Evolutionary conservation across 2,888 invertebrate genomes (phyloP).

Genomic region (Punctoribates punctum): DNA sequence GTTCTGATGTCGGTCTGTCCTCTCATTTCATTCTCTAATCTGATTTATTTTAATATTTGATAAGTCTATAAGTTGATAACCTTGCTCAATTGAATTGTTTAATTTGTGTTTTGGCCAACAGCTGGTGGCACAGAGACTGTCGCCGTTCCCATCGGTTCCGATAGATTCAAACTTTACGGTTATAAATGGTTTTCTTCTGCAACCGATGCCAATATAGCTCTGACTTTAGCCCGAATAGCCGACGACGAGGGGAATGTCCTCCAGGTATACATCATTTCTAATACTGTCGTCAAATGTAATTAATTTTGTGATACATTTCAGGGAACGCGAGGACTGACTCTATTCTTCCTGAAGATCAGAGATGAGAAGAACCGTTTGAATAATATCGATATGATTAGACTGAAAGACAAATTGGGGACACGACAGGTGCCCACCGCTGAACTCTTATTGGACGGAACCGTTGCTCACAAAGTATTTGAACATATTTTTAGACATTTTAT

Average conservation of each 20-base stretch:
- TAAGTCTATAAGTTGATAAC: too few species aligned
- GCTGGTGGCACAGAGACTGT: slow-evolving; percentile 58
- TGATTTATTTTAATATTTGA: slow-evolving; percentile 11
- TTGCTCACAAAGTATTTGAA: slow-evolving; percentile 53
- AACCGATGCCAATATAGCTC: slow-evolving; percentile 59
- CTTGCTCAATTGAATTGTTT: too few species aligned
- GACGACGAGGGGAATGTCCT: slow-evolving; percentile 52
- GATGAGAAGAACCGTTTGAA: slow-evolving; percentile 54
- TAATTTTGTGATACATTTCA: slow-evolving; percentile 48
- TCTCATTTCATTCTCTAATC: neutral
- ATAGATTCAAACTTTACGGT: slow-evolving; percentile 56
- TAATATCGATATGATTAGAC: slow-evolving; percentile 57
- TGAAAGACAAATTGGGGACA: slow-evolving; percentile 61
- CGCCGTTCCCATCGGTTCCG: slow-evolving; percentile 54
- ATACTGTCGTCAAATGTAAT: neutral
- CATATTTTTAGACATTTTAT: slow-evolving; percentile 44
- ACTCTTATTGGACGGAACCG: slow-evolving; percentile 58
- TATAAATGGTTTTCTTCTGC: slow-evolving; percentile 63
- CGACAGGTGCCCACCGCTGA: slow-evolving; percentile 61
- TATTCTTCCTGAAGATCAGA: slow-evolving; percentile 57
- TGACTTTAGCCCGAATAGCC: slow-evolving; percentile 58
- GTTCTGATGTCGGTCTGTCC: slow-evolving; percentile 59
- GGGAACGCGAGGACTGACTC: slow-evolving; percentile 57
- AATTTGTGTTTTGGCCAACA: too few species aligned
- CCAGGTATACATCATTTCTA: slow-evolving; percentile 30